These are phyloP conservation scores for Phocides pigmalion DNA, from an alignment of 1,140 invertebrate species.

Conservation along the genomic window DNA sequence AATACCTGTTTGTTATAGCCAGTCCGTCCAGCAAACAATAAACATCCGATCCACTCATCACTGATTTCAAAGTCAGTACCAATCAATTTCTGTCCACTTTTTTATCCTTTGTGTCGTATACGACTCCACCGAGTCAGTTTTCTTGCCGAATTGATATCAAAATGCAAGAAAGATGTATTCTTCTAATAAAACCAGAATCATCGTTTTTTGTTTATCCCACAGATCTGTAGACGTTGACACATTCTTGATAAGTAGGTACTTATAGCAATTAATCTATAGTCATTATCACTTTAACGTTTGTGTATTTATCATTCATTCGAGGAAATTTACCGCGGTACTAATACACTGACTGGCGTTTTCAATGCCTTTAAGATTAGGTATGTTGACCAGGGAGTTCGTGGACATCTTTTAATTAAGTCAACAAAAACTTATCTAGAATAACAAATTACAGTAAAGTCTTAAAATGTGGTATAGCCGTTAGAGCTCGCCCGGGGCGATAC, in stretches of 20 bases:
- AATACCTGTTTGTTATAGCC: not conserved
- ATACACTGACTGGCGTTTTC: not conserved
- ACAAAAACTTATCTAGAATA: too few species aligned
- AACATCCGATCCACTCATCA: not conserved
- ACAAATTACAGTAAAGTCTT: too few species aligned
- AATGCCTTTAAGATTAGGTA: not conserved
- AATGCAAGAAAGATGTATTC: not conserved
- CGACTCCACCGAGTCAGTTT: not conserved
- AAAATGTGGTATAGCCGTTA: too few species aligned
- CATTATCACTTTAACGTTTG: not conserved
- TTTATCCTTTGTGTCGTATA: not conserved
- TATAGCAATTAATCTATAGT: not conserved
- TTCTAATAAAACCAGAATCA: not conserved
- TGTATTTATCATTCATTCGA: not conserved
- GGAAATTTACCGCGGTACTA: not conserved
- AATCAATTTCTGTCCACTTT: not conserved
- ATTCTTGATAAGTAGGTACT: not conserved
- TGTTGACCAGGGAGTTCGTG: not conserved
- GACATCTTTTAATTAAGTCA: too few species aligned
- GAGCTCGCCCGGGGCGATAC: too few species aligned
- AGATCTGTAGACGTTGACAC: not conserved
- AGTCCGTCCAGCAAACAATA: not conserved
- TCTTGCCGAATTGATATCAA: not conserved
- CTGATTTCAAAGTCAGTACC: not conserved
- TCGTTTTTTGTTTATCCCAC: not conserved